Evolutionary conservation across 2,113 vertebrate genomes (phyloP), one percentile per base, ranked within the genome.

Genomic region (Syrrhaptes paradoxus): DNA sequence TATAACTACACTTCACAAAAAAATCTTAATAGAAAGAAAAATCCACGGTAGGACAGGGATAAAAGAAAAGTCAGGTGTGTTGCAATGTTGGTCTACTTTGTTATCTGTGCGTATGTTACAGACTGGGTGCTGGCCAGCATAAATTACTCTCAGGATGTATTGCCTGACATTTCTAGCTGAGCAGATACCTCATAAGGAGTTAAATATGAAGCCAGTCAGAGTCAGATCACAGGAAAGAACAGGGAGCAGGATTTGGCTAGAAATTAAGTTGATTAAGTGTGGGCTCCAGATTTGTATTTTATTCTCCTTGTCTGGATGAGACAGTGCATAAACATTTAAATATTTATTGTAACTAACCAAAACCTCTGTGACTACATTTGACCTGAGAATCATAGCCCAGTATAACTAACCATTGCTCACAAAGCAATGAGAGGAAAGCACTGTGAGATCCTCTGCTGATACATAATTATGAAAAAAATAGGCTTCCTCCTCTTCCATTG

Each of bases 371-470:
- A 48, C 17, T 77, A 6, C 10, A 19, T 31, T 43, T 52, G 46
- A 22, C 25, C n/a, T 11, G 15, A 54, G 10, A 31, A 6, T 41
- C 81, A 25, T 3, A 59, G 68, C 26, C 68, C n/a, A 57, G 6
- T 7, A 21, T 0, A 26, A 17, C 21, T 57, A 65, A 29, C 25
- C 6, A 0, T 0, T 83, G 51, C 13, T 68, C 66, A 25, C 9
- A 52, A 29, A 78, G 31, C 61, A 82, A 26, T 13, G 54, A 45
- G 59, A 86, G 65, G 46, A 81, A 75, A 79, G 36, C 25, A 12
- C 61, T 68, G 24, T n/a, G 73, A 66, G 38, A 79, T 14, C 18
- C 19, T 77, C 63, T 79, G 61, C 45, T 96, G 54, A 77, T 71
- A 65, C 65, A 48, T 10, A 68, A 95, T 52, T 66, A 71, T 21